These are phyloP conservation scores for Zele albiditarsus DNA, from an alignment of 2,888 invertebrate genomes.

Conservation along the genomic window DNA sequence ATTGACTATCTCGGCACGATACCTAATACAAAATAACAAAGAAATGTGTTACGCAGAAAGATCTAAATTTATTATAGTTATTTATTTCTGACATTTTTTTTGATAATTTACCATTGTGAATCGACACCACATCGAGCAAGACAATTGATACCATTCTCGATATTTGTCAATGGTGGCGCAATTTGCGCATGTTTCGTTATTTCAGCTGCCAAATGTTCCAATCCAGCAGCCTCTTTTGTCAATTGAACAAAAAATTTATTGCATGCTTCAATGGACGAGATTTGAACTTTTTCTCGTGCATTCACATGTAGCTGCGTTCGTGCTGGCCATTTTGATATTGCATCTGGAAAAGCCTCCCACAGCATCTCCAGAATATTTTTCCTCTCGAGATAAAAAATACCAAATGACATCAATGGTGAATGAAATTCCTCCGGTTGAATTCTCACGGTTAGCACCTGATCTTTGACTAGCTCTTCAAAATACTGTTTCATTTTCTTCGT, in stretches of 20 bases:
- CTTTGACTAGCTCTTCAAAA: conserved; percentile 81
- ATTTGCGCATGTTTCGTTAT: conserved; percentile 78
- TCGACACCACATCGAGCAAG: conserved; percentile 88
- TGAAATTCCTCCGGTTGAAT: conserved; percentile 80
- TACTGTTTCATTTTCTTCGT: conserved; percentile 79
- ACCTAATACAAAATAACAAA: conserved; percentile 69
- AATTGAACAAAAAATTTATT: conserved; percentile 84
- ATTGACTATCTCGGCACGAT: conserved; percentile 86
- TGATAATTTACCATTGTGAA: conserved; percentile 80
- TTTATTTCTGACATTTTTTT: background rate
- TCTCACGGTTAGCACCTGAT: conserved; percentile 78
- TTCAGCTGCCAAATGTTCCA: conserved; percentile 81
- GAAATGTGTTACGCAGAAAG: background rate
- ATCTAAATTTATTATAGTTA: background rate
- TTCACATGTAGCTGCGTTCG: conserved; percentile 52
- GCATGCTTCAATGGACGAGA: conserved; percentile 81
- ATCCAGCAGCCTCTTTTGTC: conserved; percentile 76
- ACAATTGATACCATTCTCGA: conserved; percentile 80
- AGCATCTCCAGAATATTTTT: conserved; percentile 78
- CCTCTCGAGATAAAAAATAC: conserved; percentile 79
- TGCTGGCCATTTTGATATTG: conserved; percentile 47
- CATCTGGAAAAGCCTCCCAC: conserved; percentile 61
- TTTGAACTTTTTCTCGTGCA: conserved; percentile 67
- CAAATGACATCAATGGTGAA: conserved; percentile 83
- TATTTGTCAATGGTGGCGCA: conserved; percentile 71